Evolutionary conservation across 2,888 invertebrate genomes (phyloP).

Genomic region (Pteria penguin): DNA sequence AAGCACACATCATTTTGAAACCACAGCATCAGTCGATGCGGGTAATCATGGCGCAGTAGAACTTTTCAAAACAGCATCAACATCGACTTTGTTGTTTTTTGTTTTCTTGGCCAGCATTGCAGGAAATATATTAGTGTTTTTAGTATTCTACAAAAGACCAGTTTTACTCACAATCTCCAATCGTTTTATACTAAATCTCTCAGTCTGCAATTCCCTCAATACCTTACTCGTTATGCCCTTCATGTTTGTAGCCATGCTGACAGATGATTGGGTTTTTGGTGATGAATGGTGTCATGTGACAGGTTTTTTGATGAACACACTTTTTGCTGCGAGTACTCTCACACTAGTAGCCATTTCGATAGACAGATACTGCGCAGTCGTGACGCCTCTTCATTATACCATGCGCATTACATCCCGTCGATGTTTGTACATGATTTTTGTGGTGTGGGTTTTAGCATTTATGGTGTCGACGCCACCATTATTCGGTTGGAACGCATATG

Average conservation of each 20-base stretch:
- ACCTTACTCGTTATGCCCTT: conserved; percentile 81
- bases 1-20: not conserved
- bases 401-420: conserved; percentile 81
- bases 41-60: conserved; percentile 17
- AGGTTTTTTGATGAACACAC: conserved; percentile 84
- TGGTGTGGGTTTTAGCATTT: conserved; percentile 80
- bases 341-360: conserved; percentile 85
- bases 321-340: conserved; percentile 83
- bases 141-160: conserved; percentile 88
- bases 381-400: conserved; percentile 85
- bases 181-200: conserved; percentile 84
- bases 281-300: conserved; percentile 82
- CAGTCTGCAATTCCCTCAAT: conserved; percentile 81
- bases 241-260: conserved; percentile 78
- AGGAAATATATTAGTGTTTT: conserved; percentile 87
- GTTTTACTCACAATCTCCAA: conserved; percentile 89
- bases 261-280: conserved; percentile 73
- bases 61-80: conserved; percentile 52
- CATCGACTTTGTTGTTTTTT: conserved; percentile 56
- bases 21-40: not conserved
- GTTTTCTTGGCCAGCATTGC: conserved; percentile 83
- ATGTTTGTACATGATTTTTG: conserved; percentile 79
- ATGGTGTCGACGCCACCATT: conserved; percentile 79
- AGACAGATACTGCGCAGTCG: conserved; percentile 86
- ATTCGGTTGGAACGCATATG: conserved; percentile 73